Evolutionary conservation across 2,888 invertebrate genomes (phyloP).

Genomic region (Drosophila suboccidentalis): DNA sequence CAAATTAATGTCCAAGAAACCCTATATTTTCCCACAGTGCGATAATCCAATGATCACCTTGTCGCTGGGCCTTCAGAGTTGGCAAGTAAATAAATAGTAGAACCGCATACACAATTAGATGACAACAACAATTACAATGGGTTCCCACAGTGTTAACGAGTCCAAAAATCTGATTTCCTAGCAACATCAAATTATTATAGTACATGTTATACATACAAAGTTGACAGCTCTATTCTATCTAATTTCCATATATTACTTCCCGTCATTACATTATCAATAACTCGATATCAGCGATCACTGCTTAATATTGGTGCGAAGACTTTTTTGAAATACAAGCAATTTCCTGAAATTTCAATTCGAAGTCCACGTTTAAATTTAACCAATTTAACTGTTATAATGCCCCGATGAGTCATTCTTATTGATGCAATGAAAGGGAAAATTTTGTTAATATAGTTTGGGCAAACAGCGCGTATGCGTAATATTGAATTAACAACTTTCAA

Average conservation of each 20-base stretch:
- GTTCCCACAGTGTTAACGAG: slow-evolving; percentile 36
- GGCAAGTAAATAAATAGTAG: slow-evolving; percentile 16
- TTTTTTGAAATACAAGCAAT: not conserved
- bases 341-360: not conserved
- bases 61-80: slow-evolving; percentile 32
- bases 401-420: not conserved
- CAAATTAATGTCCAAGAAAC: not conserved
- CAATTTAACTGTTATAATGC: not conserved
- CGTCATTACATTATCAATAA: slow-evolving; percentile 8
- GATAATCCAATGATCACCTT: slow-evolving; percentile 27
- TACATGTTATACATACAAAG: slow-evolving; percentile 6
- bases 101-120: slow-evolving; percentile 40
- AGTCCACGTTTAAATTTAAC: not conserved
- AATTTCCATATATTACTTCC: slow-evolving; percentile 13
- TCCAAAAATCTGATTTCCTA: slow-evolving; percentile 2
- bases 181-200: slow-evolving; percentile 11
- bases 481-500: not conserved
- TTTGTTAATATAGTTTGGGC: not conserved
- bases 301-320: not conserved
- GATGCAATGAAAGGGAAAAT: not conserved
- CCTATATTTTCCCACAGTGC: not conserved
- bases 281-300: not conserved
- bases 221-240: not conserved
- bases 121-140: slow-evolving; percentile 12
- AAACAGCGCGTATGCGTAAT: slow-evolving; percentile 4